Base-by-base conservation (phyloP, 2,113 vertebrate species). In the Cyanoderma ruficeps region DNA sequence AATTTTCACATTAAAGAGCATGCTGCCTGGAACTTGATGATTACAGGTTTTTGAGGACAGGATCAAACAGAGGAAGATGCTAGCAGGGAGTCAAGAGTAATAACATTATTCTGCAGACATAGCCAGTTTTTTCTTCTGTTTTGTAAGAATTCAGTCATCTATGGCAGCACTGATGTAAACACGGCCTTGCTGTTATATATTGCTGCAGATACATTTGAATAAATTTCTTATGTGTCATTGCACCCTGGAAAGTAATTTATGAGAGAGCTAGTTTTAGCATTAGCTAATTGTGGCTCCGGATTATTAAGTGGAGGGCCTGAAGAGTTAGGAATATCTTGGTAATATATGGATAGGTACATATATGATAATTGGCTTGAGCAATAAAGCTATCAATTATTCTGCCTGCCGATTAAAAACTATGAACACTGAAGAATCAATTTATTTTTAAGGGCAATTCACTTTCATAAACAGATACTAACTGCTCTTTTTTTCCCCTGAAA, bases 1-100 rank as follows among this genome's bases (percentile, higher is more conserved):
- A 97, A 91, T 98, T 97, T 97, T 97, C 95, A 96, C 91, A 96
- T 97, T 94, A 96, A 97, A 98, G 92, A 75, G 68, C 70, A 55
- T 52, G 64, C 89, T 95, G 89, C 83, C 91, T 97, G 89, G 92
- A 97, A 97, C 69, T 79, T 90, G 87, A 91, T 93, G 96, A 97
- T 96, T 97, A 83, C 46, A 89, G 92, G 50, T 90, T 97, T 95
- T 70, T 96, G 83, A 92, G 83, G 78, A 85, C 67, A 92, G 74
- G 89, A 97, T 97, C 90, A 97, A 97, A 97, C 74, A 96, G 94
- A 96, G 56, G 63, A 93, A 90, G 87, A 93, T 89, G 90, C 57
- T 86, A 92, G 95, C 64, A 93, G 89, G 89, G 64, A 96, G 87
- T 94, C 93, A 90, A 90, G 93, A 83, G 65, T 78, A 89, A 96